phyloP scores from a whole-genome alignment of 2,113 vertebrate genomes.

The Mandrillus leucophaeus region DNA sequence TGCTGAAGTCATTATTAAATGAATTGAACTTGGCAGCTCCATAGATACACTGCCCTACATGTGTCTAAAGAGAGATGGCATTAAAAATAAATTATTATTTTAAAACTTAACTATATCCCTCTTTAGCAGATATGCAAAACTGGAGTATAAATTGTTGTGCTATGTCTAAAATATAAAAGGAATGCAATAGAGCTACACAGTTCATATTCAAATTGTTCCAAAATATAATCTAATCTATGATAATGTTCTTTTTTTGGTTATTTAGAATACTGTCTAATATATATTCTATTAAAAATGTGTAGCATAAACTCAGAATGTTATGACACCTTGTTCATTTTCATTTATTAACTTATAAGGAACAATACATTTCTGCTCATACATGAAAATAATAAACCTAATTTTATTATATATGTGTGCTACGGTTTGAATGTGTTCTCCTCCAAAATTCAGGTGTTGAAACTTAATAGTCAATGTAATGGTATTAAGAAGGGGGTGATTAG shows the following conservation, averaged over 20 bases:
- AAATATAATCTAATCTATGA: background rate
- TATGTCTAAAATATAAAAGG: background rate
- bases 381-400: background rate
- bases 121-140: background rate
- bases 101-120: background rate
- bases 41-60: background rate
- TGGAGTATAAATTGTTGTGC: background rate
- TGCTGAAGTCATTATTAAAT: slow-evolving; percentile 43
- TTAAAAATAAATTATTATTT: background rate
- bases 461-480: background rate
- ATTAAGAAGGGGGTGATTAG: background rate
- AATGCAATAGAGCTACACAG: background rate
- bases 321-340: background rate
- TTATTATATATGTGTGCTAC: background rate
- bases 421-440: background rate
- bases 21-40: slow-evolving; percentile 33
- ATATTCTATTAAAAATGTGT: background rate
- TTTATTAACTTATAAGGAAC: background rate
- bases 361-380: background rate
- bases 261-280: background rate
- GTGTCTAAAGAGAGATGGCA: background rate
- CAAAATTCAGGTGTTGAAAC: background rate
- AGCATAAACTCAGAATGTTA: background rate
- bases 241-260: background rate
- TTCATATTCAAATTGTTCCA: background rate